A percentile compares a stretch with the other conserved stretches of the same genome.
Conservation (phyloP, 1,140 invertebrate genomes). For the Drosophila sucinea region DNA sequence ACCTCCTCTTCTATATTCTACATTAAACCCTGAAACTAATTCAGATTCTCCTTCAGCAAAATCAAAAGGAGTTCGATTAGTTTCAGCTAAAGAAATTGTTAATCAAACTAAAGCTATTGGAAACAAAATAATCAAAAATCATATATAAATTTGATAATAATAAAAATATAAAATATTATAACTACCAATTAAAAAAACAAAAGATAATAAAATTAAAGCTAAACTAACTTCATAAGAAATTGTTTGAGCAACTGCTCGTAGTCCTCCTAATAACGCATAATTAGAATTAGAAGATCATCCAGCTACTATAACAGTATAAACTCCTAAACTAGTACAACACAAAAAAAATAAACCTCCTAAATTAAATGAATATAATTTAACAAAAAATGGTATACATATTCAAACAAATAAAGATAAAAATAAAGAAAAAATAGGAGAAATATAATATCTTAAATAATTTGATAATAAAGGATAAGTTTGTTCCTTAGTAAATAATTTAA, state of each 20-base stretch:
- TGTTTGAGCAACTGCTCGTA: constrained; percentile 87
- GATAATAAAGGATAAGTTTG: constrained; percentile 83
- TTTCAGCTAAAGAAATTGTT: constrained; percentile 87
- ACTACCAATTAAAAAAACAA: constrained; percentile 62
- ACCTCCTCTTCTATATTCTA: constrained; percentile 87
- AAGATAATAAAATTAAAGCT: constrained; percentile 62
- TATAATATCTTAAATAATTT: constrained; percentile 85
- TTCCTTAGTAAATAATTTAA: constrained; percentile 88
- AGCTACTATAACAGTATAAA: constrained; percentile 78
- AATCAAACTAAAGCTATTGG: constrained; percentile 85
- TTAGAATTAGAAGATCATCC: constrained; percentile 88
- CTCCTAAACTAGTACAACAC: constrained; percentile 83
- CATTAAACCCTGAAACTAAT: constrained; percentile 90
- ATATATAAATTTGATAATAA: constrained; percentile 83
- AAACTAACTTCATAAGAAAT: constrained; percentile 84
- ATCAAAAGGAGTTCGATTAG: constrained; percentile 91
- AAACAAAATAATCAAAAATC: constrained; percentile 84
- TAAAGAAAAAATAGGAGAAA: constrained; percentile 85
- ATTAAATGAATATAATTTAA: constrained; percentile 70
- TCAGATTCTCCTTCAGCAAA: constrained; percentile 90
- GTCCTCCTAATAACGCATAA: constrained; percentile 86
- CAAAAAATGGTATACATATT: constrained; percentile 84
- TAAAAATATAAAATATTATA: constrained; percentile 65
- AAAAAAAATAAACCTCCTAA: constrained; percentile 82
- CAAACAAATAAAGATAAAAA: constrained; percentile 84